Conservation (phyloP, 2,888 invertebrate species). For the Watsonalla cultraria region DNA sequence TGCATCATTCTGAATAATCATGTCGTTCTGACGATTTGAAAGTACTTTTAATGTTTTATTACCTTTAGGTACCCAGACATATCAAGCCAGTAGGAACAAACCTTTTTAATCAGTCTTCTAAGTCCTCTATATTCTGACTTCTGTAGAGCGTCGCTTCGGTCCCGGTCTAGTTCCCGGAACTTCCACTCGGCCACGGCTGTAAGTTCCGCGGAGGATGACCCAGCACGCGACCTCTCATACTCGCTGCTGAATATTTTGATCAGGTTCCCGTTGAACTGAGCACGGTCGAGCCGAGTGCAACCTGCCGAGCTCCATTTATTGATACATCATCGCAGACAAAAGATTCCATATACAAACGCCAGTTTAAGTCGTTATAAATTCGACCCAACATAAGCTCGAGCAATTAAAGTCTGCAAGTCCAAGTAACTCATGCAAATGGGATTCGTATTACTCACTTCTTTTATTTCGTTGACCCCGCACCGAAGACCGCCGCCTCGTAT, state of each 20-base stretch:
- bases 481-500: constrained; percentile 80
- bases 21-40: too few relatives aligned
- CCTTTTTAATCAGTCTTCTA: constrained; percentile 89
- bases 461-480: constrained; percentile 75
- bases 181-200: constrained; percentile 91
- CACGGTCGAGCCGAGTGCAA: constrained; percentile 87
- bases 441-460: constrained; percentile 54
- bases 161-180: constrained; percentile 89
- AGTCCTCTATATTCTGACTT: constrained; percentile 90
- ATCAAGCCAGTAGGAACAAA: constrained; percentile 22
- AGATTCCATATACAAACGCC: background rate
- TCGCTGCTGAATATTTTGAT: constrained; percentile 92
- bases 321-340: background rate
- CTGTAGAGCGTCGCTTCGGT: constrained; percentile 87
- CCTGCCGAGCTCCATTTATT: constrained; percentile 44
- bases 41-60: too few relatives aligned
- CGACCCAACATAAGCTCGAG: background rate
- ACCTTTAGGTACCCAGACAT: too few relatives aligned
- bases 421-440: background rate
- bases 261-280: constrained; percentile 89
- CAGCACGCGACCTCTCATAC: constrained; percentile 73
- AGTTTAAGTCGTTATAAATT: background rate
- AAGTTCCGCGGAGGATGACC: constrained; percentile 52
- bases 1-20: too few relatives aligned
- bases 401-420: background rate